Conservation (phyloP, 2,888 invertebrate species). For the Pterobdella sp. region DNA sequence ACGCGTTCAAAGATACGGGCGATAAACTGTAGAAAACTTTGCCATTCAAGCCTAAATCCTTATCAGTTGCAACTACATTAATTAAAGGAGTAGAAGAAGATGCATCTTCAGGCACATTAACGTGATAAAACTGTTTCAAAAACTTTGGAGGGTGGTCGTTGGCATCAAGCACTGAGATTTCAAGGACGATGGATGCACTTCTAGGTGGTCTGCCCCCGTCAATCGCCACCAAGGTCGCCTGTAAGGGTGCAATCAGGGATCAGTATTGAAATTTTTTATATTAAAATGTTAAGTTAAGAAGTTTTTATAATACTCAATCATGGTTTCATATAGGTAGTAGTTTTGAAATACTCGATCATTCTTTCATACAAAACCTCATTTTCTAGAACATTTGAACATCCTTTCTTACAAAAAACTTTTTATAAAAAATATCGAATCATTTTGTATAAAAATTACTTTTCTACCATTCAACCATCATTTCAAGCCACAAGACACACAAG, state of each 20-base stretch:
- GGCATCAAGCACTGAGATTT: slow-evolving; percentile 35
- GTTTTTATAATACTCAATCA: too few species aligned
- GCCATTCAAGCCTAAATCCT: slow-evolving; percentile 38
- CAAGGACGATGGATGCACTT: slow-evolving; percentile 33
- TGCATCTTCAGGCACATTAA: slow-evolving; percentile 28
- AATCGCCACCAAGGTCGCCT: slow-evolving; percentile 31
- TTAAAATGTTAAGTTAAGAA: too few species aligned
- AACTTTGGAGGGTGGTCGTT: slow-evolving; percentile 37
- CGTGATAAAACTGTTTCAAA: slow-evolving; percentile 30
- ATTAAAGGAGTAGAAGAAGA: slow-evolving; percentile 29
- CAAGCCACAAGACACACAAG: not conserved
- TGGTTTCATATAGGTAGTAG: not conserved
- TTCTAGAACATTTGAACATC: too few species aligned
- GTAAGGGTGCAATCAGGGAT: not conserved
- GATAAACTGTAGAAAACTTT: slow-evolving; percentile 37
- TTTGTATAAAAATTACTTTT: too few species aligned
- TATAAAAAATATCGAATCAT: too few species aligned
- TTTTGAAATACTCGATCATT: not conserved
- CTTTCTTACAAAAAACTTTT: too few species aligned
- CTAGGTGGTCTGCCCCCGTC: slow-evolving; percentile 35
- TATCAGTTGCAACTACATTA: slow-evolving; percentile 39
- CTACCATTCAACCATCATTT: not conserved
- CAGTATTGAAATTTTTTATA: too few species aligned
- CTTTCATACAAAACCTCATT: not conserved
- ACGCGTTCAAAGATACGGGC: slow-evolving; percentile 24